Evolutionary conservation across 2,113 vertebrate genomes (phyloP), one percentile per base, ranked within the genome.

Genomic region (Thalassarche chlororhynchos): DNA sequence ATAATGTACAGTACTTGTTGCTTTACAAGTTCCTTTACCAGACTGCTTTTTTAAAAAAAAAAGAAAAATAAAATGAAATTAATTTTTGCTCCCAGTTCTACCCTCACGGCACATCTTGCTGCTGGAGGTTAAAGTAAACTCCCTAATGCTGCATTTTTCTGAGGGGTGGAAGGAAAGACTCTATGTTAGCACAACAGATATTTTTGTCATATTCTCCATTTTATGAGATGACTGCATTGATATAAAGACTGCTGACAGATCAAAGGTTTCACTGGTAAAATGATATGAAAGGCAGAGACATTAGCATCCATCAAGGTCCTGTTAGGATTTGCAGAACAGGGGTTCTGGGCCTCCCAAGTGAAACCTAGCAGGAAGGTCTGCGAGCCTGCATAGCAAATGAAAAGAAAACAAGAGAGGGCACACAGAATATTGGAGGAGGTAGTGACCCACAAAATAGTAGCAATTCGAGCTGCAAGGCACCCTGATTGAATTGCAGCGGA

Each of bases 281-380:
- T 87, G 98, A 99, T 99, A 98, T 98, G 98, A 99, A 98, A 99
- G 98, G 98, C 98, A 98, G 97, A 98, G 86, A 98, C 98, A 98
- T 98, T 99, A 99, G 98, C 98, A 99, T 99, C 98, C 98, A 99
- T 99, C 99, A 99, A 98, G 98, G 97, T 99, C 98, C 98, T 98
- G 98, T 99, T 98, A 99, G 98, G 98, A 98, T 98, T 98, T 98
- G 98, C 98, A 98, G 98, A 98, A 97, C 97, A 98, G 98, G 98
- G 98, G 97, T 98, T 98, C 97, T 97, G 98, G 98, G 98, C 98
- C 98, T 99, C 98, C 98, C 98, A 98, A 98, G 98, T 98, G 97
- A 98, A 99, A 98, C 98, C 97, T 98, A 98, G 98, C 98, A 98
- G 98, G 97, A 98, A 98, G 84, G 96, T 97, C 95, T 97, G 97